Evolutionary conservation across 2,113 vertebrate species (phyloP), one percentile per base, ranked within the genome.

Genomic region (Tiliqua scincoides): DNA sequence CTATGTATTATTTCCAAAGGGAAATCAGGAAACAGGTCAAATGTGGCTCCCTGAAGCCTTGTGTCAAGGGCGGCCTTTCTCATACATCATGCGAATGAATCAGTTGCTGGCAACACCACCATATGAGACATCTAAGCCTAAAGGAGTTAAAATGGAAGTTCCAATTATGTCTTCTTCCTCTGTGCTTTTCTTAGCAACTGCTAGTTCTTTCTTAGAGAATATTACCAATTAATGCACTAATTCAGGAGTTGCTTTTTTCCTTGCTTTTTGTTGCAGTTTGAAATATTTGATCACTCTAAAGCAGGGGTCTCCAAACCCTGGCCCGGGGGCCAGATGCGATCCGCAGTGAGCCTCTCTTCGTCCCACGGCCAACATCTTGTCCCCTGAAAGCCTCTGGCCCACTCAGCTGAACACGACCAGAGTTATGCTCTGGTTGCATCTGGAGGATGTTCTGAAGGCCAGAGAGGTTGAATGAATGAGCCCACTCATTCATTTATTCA

Each of bases 21-120:
- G 52, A 52, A 85, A 67, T 20, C 68, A 86, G 85, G 68, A 86
- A 86, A 12, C 27, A 62, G 52, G 68, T 80, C 23, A 86, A 79
- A 80, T 86, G 43, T 48, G 71, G 48, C 61, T 68, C 43, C 77
- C 57, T 72, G 11, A 52, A 59, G 77, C 57, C 20, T 6, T 32
- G 43, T n/a, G 48, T 82, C 70, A 83, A 74, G 57, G n/a, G 15
- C 25, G n/a, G 17, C n/a, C 54, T 11, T 52, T 54, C 25, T 63
- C n/a, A 57, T 52, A 54, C 10, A 15, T 70, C 35, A 61, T 73
- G n/a, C 15, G 35, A 21, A 71, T 71, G 12, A 57, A 57, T 15
- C 78, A 77, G 18, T 57, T 17, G 32, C 54, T 61, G 18, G 57
- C 37, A 73, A 25, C 57, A 83, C 32, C 23, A 84, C 54, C 17